These are phyloP conservation scores for Schrankia costaestrigalis DNA, from an alignment of 2,888 invertebrate genomes.

Conservation along the genomic window DNA sequence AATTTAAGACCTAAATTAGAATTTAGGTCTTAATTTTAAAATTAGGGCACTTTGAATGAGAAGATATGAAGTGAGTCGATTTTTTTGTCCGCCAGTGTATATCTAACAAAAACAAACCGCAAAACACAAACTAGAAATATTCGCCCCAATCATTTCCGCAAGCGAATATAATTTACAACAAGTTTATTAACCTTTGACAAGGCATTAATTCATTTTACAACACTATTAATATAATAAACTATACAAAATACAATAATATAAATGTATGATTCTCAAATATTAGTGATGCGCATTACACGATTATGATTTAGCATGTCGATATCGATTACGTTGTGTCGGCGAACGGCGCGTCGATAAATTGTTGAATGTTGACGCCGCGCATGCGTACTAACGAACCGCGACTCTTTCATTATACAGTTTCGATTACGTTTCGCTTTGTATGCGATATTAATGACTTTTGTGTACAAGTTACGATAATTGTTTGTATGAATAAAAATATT, in stretches of 20 bases:
- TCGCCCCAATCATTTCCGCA: too few species aligned
- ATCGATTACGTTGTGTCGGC: conserved; percentile 58
- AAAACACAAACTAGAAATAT: too few species aligned
- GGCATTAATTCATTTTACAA: conserved; percentile 8
- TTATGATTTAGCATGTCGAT: conserved; percentile 52
- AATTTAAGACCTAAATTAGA: too few species aligned
- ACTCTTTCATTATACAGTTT: conserved; percentile 55
- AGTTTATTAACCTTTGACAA: conserved; percentile 14
- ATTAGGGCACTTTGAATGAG: too few species aligned
- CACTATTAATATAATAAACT: conserved; percentile 8
- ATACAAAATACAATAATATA: conserved; percentile 13
- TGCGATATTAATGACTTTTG: conserved; percentile 63
- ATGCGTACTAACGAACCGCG: conserved; percentile 58
- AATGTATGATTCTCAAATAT: conserved; percentile 6
- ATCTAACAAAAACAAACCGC: too few species aligned
- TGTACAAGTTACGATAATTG: conserved; percentile 57
- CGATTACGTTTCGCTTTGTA: conserved; percentile 56
- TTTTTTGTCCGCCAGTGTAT: too few species aligned
- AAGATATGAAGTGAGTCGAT: too few species aligned
- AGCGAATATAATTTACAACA: conserved; percentile 14
- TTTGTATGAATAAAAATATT: conserved; percentile 40
- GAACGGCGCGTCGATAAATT: conserved; percentile 57
- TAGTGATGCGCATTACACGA: conserved; percentile 28
- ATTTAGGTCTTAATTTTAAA: too few species aligned
- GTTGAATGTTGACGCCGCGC: conserved; percentile 40